Base-by-base conservation (phyloP, 2,888 invertebrate species). In the Nemurella pictetii region DNA sequence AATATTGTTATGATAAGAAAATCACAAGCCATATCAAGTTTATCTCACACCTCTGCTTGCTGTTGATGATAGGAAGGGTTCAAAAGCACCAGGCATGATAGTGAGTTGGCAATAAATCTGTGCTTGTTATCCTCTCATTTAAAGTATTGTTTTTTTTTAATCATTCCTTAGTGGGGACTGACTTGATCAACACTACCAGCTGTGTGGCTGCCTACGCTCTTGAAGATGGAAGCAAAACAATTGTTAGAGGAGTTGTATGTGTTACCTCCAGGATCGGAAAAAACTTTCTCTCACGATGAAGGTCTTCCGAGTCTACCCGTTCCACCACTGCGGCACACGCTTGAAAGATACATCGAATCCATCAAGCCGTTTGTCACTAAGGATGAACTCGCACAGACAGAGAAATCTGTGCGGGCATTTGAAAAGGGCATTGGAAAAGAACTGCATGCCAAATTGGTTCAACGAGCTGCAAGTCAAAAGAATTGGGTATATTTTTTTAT, bases 281-380 rank as follows among this genome's bases (percentile, higher is more conserved):
- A 85, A 87, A 93, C 93, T 0, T 93, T 92, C 88, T 90, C 90
- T 85, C 90, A 90, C 87, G 92, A 93, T 87, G 90, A 92, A 75
- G 87, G 88, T 5, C 88, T 93, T 26, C 93, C 93, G 2, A 88
- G 90, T 7, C 88, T 93, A 20, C 93, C 93, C 7, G 88, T 93
- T 28, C 93, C 93, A 26, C 88, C 90, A 5, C 88, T 93, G 12
- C 89, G 89, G 1, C 90, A 92, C 20, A 93, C 93, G 0, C 88
- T 93, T 84, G 88, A 90, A 25, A 91, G 92, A 86, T 93, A 93
- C 87, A 90, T 92, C 80, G 90, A 91, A 80, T 91, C 92, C 81
- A 90, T 93, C 2, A 89, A 89, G 86, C 92, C 92, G 9, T 91
- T 92, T 87, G 90, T 91, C 0, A 90, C 89, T 0, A 87, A 89